Conservation (phyloP, 2,113 vertebrate genomes). For the Muntiacus muntjak region DNA sequence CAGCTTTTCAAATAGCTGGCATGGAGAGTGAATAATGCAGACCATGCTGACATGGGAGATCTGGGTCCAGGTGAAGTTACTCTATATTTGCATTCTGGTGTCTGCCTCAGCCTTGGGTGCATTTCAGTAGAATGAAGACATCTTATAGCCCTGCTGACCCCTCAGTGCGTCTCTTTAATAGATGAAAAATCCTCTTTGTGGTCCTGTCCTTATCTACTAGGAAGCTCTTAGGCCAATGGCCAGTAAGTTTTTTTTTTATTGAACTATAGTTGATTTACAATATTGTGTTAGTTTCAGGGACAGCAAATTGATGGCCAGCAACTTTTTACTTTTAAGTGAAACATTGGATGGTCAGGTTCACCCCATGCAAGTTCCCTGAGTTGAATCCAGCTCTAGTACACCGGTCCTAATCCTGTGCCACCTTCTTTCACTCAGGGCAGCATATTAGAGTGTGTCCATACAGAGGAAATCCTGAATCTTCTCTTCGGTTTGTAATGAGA, state of each 20-base stretch:
- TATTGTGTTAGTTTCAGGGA: not conserved
- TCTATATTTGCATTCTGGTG: not conserved
- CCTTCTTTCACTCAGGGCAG: not conserved
- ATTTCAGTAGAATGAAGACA: not conserved
- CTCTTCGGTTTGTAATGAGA: not conserved
- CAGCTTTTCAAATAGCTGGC: not conserved
- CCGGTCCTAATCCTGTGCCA: not conserved
- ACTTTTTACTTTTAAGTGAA: not conserved
- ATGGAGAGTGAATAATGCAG: not conserved
- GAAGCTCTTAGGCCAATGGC: not conserved
- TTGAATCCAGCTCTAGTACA: not conserved
- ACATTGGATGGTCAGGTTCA: not conserved
- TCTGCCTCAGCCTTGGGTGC: not conserved
- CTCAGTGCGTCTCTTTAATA: not conserved
- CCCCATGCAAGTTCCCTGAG: too few relatives aligned
- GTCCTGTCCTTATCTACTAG: not conserved
- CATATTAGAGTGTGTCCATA: not conserved
- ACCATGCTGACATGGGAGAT: not conserved
- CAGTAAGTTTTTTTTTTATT: not conserved
- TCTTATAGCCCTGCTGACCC: not conserved
- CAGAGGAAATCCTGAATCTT: not conserved
- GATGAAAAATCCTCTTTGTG: not conserved
- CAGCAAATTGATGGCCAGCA: not conserved
- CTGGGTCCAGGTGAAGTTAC: not conserved
- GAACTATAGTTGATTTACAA: not conserved